Evolutionary conservation across 2,888 invertebrate genomes (phyloP), one percentile per base, ranked within the genome.

Genomic region (Synergus umbraculus): DNA sequence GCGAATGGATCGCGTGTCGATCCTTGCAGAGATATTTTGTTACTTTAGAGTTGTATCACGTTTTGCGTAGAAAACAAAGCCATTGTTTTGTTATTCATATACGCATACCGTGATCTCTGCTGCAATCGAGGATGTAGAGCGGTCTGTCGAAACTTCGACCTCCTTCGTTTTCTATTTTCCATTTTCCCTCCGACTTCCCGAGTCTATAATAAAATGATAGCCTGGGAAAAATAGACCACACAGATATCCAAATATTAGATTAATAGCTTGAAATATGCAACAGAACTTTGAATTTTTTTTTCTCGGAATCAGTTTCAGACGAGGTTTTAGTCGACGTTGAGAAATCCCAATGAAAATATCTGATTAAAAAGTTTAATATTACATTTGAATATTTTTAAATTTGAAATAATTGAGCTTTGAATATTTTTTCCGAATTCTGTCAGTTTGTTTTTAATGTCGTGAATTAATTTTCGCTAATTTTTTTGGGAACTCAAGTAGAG

Each of bases 1-100:
- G 85, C 86, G 86, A 85, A 87, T 83, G 86, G 88, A 88, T 92
- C 90, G 92, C 92, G 91, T 92, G 92, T 91, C 90, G 92, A 92
- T 92, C 89, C 82, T 84, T 87, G 85, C 83, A 84, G 85, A 91
- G 92, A 92, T 92, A 92, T 91, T 91, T 89, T 89, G 90, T 91
- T 91, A 86, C 89, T 89, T 90, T 89, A 87, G 88, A 89, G 90
- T 89, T 89, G 89, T 90, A 91, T 90, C 90, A 88, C 89, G 90
- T 89, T 90, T 89, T 89, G 88, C 89, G 87, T 87, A 87, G 89
- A 88, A 88, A 89, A 89, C 90, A 90, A 90, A 90, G 89, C 89
- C 91, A 91, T 92, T 92, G 91, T 92, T 90, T 85, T 89, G 88
- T 86, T 84, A 84, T 87, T 84, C 85, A 85, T 87, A 88, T 88